Evolutionary conservation across 2,113 vertebrate species (phyloP).

Genomic region (Halcyon malimbica): DNA sequence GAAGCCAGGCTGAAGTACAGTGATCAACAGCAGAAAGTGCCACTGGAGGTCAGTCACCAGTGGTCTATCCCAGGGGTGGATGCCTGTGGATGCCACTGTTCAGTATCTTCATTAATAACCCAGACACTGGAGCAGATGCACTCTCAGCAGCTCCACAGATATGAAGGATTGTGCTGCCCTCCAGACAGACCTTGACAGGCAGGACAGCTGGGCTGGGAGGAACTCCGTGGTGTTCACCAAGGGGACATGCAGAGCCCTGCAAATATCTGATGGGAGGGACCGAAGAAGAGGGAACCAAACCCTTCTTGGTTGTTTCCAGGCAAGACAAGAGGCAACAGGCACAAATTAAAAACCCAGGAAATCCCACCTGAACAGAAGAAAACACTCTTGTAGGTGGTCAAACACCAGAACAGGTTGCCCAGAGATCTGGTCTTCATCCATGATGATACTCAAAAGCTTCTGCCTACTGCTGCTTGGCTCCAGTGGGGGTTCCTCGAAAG

Average conservation of each 20-base stretch:
- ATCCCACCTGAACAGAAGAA: too few relatives aligned
- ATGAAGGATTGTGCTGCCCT: too few relatives aligned
- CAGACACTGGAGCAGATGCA: too few relatives aligned
- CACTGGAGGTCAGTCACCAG: background rate
- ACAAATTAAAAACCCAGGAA: background rate
- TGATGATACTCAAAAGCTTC: background rate
- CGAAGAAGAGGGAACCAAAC: background rate
- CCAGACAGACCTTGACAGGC: too few relatives aligned
- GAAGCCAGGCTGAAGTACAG: rapidly evolving
- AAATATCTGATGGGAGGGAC: background rate
- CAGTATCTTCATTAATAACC: too few relatives aligned
- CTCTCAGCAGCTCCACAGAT: too few relatives aligned
- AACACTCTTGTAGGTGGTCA: background rate
- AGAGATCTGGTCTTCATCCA: background rate
- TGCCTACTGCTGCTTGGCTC: background rate
- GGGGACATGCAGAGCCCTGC: background rate
- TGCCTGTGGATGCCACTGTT: background rate
- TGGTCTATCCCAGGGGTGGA: background rate
- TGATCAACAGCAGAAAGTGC: background rate
- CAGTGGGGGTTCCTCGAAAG: background rate
- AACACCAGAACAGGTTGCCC: background rate
- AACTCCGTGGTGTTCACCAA: background rate
- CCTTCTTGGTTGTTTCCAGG: background rate
- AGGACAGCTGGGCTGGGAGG: background rate
- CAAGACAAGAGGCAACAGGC: background rate